phyloP scores from a whole-genome alignment of 2,113 vertebrate genomes.

The Taxidea taxus region DNA sequence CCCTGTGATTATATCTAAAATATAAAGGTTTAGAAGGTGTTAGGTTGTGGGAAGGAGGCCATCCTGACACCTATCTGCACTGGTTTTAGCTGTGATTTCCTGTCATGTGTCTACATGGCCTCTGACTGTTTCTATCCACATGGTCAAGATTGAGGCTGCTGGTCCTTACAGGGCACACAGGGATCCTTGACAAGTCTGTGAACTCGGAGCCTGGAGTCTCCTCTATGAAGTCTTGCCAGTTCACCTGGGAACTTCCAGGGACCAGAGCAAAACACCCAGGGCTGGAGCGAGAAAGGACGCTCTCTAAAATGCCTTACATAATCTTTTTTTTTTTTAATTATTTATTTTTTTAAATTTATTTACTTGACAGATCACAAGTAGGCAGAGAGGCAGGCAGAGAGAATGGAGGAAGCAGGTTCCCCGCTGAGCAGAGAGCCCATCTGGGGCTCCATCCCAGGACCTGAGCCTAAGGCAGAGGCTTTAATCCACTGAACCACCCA shows the following conservation, averaged over 20 bases:
- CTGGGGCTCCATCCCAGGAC: too few species aligned
- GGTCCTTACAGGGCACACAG: not conserved
- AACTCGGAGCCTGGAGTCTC: not conserved
- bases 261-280: not conserved
- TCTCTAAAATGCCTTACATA: not conserved
- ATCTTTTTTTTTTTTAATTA: too few species aligned
- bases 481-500: too few species aligned
- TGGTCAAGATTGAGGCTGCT: not conserved
- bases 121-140: not conserved
- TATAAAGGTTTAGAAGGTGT: not conserved
- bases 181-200: not conserved
- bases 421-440: too few species aligned
- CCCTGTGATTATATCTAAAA: not conserved
- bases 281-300: not conserved
- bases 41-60: not conserved
- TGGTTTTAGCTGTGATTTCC: not conserved
- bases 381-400: too few species aligned
- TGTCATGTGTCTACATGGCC: not conserved
- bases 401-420: too few species aligned
- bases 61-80: not conserved
- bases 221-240: not conserved
- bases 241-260: not conserved
- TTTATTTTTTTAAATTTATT: too few species aligned
- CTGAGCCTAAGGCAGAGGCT: too few species aligned
- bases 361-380: too few species aligned